Base-by-base conservation (phyloP, 2,797 vertebrate species). In the Karalla daura region DNA sequence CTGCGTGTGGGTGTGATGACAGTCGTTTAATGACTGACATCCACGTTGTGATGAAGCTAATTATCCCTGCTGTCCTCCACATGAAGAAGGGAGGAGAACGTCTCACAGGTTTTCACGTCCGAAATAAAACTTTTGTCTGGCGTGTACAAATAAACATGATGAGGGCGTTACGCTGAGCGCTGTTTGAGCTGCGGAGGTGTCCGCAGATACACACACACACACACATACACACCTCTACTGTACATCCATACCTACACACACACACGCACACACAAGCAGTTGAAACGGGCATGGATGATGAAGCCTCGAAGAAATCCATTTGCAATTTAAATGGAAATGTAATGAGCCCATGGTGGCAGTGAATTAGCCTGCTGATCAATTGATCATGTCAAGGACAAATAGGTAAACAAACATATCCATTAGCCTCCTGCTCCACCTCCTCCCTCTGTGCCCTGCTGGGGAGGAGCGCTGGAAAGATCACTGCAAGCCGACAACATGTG, bases 351-450 rank as follows among this genome's bases (percentile, higher is more conserved):
- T 86, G 89, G 93, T 94, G 94, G 90, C 91, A 91, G 93, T 90
- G 90, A 94, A 94, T 95, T 91, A 93, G 82, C 83, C 80, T 85
- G 83, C 92, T 94, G 92, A 95, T 95, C 93, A 95, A 95, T 94
- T 94, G 95, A 96, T 95, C 93, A 94, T 92, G 92, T 93, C 91
- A 88, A 86, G 91, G 84, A 93, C 91, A 91, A 93, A 94, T 94
- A 92, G 91, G 90, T 94, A 95, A 96, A 95, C 94, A 97, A 95
- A 95, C 93, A 93, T 90, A 86, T 88, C 86, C 90, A 92, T 94
- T 93, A 92, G 90, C 87, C 86, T 84, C 45, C 71, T 86, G 85
- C 86, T 87, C 70, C 76, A 78, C 84, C 87, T 85, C 74, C 78
- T 86, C 52, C 70, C 63, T 85, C 66, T 77, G 79, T 76, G 70